A percentile compares a stretch with the other conserved stretches of the same genome.
Conservation (phyloP, 2,113 vertebrate species). For the Pedetes capensis region DNA sequence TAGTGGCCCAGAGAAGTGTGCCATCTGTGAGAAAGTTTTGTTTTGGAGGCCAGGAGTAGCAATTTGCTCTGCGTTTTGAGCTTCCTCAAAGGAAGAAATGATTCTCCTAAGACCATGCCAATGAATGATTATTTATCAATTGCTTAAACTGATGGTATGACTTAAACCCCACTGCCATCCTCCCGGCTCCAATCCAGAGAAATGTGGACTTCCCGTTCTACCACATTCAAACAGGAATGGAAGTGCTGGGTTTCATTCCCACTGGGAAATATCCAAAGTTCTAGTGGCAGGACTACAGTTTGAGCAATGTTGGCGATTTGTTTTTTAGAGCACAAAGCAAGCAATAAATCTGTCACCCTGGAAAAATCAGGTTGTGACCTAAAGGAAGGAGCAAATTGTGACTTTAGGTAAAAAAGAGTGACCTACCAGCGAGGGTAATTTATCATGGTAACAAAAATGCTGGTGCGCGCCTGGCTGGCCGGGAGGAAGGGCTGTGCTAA, state of each 20-base stretch:
- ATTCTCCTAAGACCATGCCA: background rate
- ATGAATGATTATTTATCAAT: background rate
- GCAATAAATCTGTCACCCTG: slow-evolving; percentile 94
- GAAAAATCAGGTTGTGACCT: slow-evolving; percentile 89
- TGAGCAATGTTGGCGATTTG: slow-evolving; percentile 87
- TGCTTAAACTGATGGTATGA: background rate
- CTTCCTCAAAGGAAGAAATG: background rate
- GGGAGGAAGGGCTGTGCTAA: slow-evolving; percentile 90
- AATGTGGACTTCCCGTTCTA: background rate
- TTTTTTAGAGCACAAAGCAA: slow-evolving; percentile 88
- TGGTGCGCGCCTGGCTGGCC: slow-evolving; percentile 85
- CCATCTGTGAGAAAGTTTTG: background rate
- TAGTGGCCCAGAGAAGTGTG: background rate
- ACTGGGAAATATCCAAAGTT: slow-evolving; percentile 63
- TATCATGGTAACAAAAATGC: slow-evolving; percentile 94
- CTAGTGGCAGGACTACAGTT: slow-evolving; percentile 82
- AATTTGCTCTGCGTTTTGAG: background rate
- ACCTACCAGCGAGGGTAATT: slow-evolving; percentile 91
- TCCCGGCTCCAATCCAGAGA: background rate
- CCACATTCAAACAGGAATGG: slow-evolving; percentile 63
- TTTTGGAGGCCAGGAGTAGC: background rate
- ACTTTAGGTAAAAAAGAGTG: slow-evolving; percentile 91
- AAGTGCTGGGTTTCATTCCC: slow-evolving; percentile 60
- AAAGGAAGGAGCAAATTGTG: slow-evolving; percentile 93
- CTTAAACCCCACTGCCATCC: background rate